Conservation (phyloP, 2,113 vertebrate genomes). For the Pimephales promelas region DNA sequence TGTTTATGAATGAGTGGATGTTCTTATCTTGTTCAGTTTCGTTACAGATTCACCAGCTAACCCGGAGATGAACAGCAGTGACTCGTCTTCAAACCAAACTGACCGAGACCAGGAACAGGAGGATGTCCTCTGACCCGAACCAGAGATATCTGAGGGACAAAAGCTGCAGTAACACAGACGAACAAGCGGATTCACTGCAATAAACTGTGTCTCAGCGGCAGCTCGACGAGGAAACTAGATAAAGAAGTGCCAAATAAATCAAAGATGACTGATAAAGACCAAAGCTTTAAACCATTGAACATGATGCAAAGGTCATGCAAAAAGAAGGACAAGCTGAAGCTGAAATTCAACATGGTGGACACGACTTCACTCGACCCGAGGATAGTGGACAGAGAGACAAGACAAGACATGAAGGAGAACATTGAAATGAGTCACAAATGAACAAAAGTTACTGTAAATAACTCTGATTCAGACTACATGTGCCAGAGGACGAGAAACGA, state of each 20-base stretch:
- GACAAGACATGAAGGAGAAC: neutral
- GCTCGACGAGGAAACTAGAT: too few species aligned
- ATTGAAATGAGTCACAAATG: neutral
- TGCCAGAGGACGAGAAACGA: neutral
- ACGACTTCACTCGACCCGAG: too few species aligned
- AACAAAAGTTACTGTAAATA: neutral
- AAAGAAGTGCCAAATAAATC: too few species aligned
- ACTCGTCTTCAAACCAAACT: neutral
- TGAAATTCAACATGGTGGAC: too few species aligned
- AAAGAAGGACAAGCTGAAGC: neutral
- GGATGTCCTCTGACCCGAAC: too few species aligned
- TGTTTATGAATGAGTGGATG: neutral
- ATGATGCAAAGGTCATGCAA: neutral
- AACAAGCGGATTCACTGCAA: too few species aligned
- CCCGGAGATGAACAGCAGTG: neutral
- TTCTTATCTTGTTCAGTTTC: neutral
- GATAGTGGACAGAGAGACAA: neutral
- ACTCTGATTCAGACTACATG: neutral
- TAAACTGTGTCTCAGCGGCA: too few species aligned
- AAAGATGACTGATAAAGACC: too few species aligned
- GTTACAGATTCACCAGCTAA: neutral
- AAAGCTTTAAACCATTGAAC: too few species aligned
- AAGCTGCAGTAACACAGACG: too few species aligned
- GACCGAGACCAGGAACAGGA: neutral
- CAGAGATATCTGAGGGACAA: too few species aligned